phyloP scores from a whole-genome alignment of 2,797 vertebrate genomes.

The Perodicticus potto region DNA sequence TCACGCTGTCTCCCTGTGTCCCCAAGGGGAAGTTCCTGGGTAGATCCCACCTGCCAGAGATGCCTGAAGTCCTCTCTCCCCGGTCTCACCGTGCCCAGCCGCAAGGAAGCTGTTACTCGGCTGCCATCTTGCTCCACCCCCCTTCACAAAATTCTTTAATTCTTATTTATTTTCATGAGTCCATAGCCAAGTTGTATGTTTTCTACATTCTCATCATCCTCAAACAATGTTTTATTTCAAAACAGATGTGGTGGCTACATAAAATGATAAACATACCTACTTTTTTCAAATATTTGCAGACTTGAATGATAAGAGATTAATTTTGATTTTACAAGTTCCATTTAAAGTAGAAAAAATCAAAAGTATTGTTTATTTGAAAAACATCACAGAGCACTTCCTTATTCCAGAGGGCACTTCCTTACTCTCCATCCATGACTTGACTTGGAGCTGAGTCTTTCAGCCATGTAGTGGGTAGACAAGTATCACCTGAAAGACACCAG shows the following conservation, averaged over 20 bases:
- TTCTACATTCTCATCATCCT: slow-evolving; percentile 45
- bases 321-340: slow-evolving; percentile 29
- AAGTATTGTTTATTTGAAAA: background rate
- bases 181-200: slow-evolving; percentile 53
- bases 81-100: too few relatives aligned
- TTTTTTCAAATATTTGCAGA: slow-evolving; percentile 57
- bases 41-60: too few relatives aligned
- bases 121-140: too few relatives aligned
- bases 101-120: too few relatives aligned
- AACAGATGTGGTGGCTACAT: slow-evolving; percentile 2
- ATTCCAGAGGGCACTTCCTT: background rate
- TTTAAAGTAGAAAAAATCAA: background rate
- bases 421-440: background rate
- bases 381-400: background rate
- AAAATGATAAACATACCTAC: slow-evolving; percentile 62
- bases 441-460: background rate
- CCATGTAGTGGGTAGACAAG: background rate
- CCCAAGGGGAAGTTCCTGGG: too few relatives aligned
- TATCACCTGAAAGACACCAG: background rate
- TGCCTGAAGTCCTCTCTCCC: too few relatives aligned
- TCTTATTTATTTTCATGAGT: slow-evolving; percentile 75
- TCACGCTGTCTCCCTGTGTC: too few relatives aligned
- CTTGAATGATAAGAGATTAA: slow-evolving; percentile 14
- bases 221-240: slow-evolving; percentile 59
- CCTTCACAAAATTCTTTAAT: slow-evolving; percentile 65